Conservation (phyloP, 2,113 vertebrate species). For the Egretta garzetta region DNA sequence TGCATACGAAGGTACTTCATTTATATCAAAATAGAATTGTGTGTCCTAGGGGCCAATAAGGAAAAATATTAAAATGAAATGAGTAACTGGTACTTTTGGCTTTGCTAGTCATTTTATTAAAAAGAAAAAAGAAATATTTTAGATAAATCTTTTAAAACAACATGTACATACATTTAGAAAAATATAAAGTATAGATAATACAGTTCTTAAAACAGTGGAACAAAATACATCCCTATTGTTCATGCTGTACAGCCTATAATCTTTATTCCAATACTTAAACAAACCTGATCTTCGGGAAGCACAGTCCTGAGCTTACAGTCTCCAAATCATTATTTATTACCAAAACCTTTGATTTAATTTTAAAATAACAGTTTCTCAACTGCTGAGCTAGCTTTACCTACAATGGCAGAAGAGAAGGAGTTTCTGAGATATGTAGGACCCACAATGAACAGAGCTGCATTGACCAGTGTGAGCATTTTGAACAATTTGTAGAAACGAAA, state of each 20-base stretch:
- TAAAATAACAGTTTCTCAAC: neutral
- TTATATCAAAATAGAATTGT: neutral
- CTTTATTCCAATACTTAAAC: neutral
- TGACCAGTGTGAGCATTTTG: neutral
- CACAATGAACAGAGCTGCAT: neutral
- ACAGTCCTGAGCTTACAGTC: neutral
- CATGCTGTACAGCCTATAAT: neutral
- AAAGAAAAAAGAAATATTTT: neutral
- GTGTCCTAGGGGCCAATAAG: neutral
- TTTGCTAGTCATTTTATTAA: neutral
- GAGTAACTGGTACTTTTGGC: neutral
- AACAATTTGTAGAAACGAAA: neutral
- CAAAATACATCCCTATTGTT: neutral
- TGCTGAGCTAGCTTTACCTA: neutral
- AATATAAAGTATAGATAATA: neutral
- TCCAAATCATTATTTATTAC: neutral
- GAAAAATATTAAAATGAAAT: neutral
- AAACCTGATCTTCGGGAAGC: neutral
- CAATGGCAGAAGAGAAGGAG: neutral
- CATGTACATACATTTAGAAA: neutral
- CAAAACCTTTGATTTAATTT: neutral
- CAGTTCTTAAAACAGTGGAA: neutral
- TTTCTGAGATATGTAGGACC: neutral
- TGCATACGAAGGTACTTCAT: neutral
- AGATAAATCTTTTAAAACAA: neutral